phyloP scores from a whole-genome alignment of 2,113 vertebrate species.

The Oplegnathus fasciatus region DNA sequence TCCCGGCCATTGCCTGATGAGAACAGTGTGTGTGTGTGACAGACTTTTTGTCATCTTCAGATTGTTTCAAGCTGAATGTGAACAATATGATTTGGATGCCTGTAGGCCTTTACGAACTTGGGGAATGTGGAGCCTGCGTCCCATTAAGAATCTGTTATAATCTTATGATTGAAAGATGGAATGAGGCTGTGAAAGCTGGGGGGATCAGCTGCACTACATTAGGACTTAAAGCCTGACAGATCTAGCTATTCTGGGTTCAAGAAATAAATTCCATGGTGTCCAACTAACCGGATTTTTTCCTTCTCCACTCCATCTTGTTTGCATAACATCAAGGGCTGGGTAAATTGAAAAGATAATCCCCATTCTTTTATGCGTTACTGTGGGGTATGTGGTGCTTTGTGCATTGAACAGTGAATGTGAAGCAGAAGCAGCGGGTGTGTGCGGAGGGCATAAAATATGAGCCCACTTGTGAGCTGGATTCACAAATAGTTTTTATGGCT shows the following conservation, averaged over 20 bases:
- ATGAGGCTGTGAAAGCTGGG: slow-evolving; percentile 68
- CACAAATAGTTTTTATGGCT: slow-evolving; percentile 29
- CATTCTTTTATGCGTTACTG: slow-evolving; percentile 26
- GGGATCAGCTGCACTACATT: slow-evolving; percentile 77
- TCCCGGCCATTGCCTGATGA: slow-evolving; percentile 43
- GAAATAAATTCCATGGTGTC: slow-evolving; percentile 49
- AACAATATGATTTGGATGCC: slow-evolving; percentile 75
- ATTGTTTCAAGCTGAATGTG: slow-evolving; percentile 67
- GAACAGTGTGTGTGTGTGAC: slow-evolving; percentile 47
- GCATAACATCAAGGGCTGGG: slow-evolving; percentile 55
- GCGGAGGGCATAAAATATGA: neutral
- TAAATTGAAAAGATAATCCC: slow-evolving; percentile 57
- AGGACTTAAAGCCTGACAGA: slow-evolving; percentile 54
- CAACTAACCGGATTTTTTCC: slow-evolving; percentile 35
- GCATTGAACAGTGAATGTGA: slow-evolving; percentile 13
- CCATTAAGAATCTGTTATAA: slow-evolving; percentile 79
- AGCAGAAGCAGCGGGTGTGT: slow-evolving; percentile 18
- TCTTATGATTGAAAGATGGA: slow-evolving; percentile 73
- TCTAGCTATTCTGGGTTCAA: slow-evolving; percentile 40
- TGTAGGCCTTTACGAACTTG: slow-evolving; percentile 32
- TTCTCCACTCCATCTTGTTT: slow-evolving; percentile 59
- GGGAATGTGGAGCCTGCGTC: slow-evolving; percentile 73
- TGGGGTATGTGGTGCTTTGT: slow-evolving; percentile 3
- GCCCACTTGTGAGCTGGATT: slow-evolving; percentile 27
- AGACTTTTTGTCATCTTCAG: slow-evolving; percentile 66